Evolutionary conservation across 2,797 vertebrate genomes (phyloP).

Genomic region (Hippocampus kuda): DNA sequence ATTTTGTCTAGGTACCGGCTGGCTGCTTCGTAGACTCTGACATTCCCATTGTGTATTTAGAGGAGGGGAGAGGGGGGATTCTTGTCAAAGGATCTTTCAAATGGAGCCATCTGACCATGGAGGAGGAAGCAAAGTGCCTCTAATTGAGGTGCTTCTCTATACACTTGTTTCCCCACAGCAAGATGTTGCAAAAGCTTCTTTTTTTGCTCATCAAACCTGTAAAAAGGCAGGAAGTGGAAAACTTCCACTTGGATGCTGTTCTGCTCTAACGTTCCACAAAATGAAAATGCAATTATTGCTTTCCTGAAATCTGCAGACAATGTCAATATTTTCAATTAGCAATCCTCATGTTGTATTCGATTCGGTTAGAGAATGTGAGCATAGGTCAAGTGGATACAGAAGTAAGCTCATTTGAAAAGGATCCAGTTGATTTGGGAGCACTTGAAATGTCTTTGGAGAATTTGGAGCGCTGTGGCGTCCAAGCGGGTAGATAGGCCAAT

Average conservation of each 20-base stretch:
- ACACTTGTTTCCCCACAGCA: constrained; percentile 8
- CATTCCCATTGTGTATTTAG: constrained; percentile 62
- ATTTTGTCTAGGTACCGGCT: constrained; percentile 61
- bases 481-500: constrained; percentile 31
- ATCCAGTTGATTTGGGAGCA: constrained; percentile 3
- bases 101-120: constrained; percentile 38
- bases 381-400: constrained; percentile 15
- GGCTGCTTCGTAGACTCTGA: constrained; percentile 56
- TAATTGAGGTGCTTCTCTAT: constrained; percentile 40
- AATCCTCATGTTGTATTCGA: background rate
- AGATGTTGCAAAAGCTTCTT: constrained; percentile 10
- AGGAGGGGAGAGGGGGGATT: constrained; percentile 21
- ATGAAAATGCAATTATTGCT: background rate
- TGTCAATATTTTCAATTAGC: background rate
- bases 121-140: constrained; percentile 38
- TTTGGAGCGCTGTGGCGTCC: constrained; percentile 33
- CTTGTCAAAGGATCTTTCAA: constrained; percentile 53
- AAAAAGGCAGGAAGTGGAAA: background rate
- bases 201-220: background rate
- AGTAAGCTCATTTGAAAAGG: constrained; percentile 26
- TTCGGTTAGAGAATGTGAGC: background rate
- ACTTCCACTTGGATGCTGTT: background rate
- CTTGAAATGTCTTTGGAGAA: constrained; percentile 31
- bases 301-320: background rate
- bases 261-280: background rate